A percentile compares a stretch with the other conserved stretches of the same genome.
Evolutionary conservation across 2,113 vertebrate genomes (phyloP).

Genomic region (Pristiophorus japonicus): DNA sequence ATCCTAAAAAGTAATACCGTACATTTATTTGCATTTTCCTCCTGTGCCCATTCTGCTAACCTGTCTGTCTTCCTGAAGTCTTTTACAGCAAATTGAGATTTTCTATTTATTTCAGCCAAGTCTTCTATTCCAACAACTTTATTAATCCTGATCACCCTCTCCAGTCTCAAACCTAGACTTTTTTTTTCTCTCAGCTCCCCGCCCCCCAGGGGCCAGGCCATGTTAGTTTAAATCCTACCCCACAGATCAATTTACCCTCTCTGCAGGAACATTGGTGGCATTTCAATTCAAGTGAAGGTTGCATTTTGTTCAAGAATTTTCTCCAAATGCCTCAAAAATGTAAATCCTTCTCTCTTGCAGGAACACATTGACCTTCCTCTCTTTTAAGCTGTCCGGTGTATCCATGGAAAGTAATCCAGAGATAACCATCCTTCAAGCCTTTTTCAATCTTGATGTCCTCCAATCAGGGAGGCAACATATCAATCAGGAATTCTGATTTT

Average conservation of each 20-base stretch:
- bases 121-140: background rate
- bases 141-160: no score
- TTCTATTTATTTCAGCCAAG: background rate
- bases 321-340: background rate
- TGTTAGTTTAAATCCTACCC: no score
- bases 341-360: background rate
- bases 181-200: background rate
- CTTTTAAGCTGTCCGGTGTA: background rate
- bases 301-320: background rate
- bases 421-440: background rate
- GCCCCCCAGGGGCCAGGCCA: no score
- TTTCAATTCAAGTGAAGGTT: background rate
- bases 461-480: background rate
- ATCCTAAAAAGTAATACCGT: no score
- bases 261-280: background rate
- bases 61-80: no score
- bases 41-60: no score
- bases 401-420: background rate
- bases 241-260: background rate
- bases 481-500: background rate
- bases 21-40: no score
- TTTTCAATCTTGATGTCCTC: background rate
- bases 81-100: background rate
- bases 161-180: background rate
- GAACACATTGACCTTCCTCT: background rate